Evolutionary conservation across 2,797 vertebrate species (phyloP).

Genomic region (Onychomys leucogaster): DNA sequence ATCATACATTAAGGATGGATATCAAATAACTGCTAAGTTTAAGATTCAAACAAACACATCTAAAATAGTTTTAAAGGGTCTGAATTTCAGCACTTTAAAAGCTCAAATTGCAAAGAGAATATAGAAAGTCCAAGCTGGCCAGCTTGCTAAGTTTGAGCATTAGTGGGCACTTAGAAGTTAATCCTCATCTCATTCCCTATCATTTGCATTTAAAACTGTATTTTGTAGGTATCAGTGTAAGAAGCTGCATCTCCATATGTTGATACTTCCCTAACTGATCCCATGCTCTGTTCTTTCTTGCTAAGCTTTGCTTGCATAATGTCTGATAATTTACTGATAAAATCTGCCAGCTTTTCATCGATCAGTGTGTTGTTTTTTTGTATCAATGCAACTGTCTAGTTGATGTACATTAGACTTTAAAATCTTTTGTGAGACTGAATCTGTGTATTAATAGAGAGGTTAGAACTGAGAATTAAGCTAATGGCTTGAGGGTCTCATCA

Average conservation of each 20-base stretch:
- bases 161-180: not conserved
- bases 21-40: conserved; percentile 41
- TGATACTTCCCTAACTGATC: not conserved
- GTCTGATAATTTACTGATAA: not conserved
- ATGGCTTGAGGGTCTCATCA: not conserved
- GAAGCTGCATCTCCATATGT: not conserved
- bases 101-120: conserved; percentile 26
- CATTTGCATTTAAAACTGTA: not conserved
- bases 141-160: conserved; percentile 45
- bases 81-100: conserved; percentile 60
- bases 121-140: not conserved
- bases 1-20: not conserved
- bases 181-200: not conserved
- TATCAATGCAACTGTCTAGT: conserved; percentile 1
- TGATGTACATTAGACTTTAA: not conserved
- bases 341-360: not conserved
- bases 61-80: conserved; percentile 56
- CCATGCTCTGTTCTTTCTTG: not conserved
- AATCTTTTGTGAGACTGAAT: not conserved
- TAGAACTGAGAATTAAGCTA: not conserved
- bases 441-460: not conserved
- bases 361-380: not conserved
- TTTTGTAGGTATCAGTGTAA: not conserved
- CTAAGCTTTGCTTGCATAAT: not conserved
- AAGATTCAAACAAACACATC: conserved; percentile 3